phyloP scores from a whole-genome alignment of 2,888 invertebrate genomes.

The Trachelus iudaicus region DNA sequence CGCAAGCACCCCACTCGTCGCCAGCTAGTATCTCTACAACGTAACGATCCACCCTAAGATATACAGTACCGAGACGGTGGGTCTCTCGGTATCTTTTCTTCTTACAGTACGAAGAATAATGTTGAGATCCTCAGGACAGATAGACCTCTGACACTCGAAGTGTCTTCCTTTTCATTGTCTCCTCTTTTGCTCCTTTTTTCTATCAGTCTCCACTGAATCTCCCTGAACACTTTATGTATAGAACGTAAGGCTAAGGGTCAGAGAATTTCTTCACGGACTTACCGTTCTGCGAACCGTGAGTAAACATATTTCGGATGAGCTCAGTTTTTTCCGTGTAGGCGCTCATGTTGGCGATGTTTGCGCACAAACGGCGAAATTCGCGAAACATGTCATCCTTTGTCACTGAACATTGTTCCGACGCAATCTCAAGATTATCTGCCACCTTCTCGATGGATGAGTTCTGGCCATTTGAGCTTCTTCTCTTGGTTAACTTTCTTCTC shows the following conservation, averaged over 20 bases:
- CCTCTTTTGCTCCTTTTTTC: background rate
- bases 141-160: slow-evolving; percentile 10
- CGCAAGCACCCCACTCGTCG: background rate
- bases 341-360: slow-evolving; percentile 79
- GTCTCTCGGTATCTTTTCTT: background rate
- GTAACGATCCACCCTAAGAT: background rate
- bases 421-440: background rate
- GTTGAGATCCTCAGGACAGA: background rate
- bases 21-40: background rate
- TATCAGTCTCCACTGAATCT: background rate
- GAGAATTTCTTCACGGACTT: slow-evolving; percentile 25
- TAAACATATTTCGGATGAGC: slow-evolving; percentile 75
- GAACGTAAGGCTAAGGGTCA: background rate
- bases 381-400: slow-evolving; percentile 78
- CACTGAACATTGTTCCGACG: background rate
- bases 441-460: background rate
- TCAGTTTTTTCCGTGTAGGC: slow-evolving; percentile 87
- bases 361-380: slow-evolving; percentile 82
- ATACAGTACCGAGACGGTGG: background rate
- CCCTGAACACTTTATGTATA: background rate
- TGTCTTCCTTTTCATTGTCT: background rate
- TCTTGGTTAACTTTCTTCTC: slow-evolving; percentile 18
- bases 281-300: slow-evolving; percentile 66
- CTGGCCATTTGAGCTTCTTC: slow-evolving; percentile 37
- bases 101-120: background rate